These are phyloP conservation scores for Epicampocera succincta DNA, from an alignment of 2,888 invertebrate species.

Conservation along the genomic window DNA sequence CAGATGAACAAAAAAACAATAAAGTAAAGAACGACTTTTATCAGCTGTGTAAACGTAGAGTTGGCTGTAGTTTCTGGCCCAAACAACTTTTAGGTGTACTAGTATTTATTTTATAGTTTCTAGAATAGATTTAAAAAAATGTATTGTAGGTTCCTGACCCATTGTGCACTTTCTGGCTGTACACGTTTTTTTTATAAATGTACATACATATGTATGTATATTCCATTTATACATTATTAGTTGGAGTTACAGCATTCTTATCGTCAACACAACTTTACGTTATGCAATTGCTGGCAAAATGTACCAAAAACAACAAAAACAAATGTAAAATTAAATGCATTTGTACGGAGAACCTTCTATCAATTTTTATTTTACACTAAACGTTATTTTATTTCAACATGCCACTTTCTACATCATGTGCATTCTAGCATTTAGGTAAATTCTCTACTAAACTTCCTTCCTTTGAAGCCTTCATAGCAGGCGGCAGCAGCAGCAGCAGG, in stretches of 20 bases:
- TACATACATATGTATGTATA: background rate
- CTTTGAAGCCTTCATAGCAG: constrained; percentile 19
- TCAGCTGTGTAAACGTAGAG: too few species aligned
- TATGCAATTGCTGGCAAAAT: constrained; percentile 10
- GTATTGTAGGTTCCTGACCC: too few species aligned
- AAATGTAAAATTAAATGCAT: background rate
- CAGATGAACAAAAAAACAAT: too few species aligned
- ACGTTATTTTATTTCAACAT: constrained; percentile 12
- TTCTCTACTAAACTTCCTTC: constrained; percentile 52
- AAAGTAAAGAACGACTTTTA: too few species aligned
- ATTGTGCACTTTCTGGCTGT: too few species aligned
- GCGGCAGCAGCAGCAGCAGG: background rate
- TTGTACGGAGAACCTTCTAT: background rate
- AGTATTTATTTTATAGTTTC: too few species aligned
- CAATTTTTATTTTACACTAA: constrained; percentile 26
- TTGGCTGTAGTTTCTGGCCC: too few species aligned
- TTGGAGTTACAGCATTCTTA: constrained; percentile 16
- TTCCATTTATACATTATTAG: constrained; percentile 7
- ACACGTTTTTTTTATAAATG: too few species aligned
- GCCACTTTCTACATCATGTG: constrained; percentile 29
- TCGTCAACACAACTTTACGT: background rate
- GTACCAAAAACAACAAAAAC: background rate
- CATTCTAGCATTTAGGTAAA: constrained; percentile 52
- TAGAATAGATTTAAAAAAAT: too few species aligned
- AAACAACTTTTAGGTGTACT: too few species aligned